Base-by-base conservation (phyloP, 2,797 vertebrate species). In the Gymnodraco acuticeps region DNA sequence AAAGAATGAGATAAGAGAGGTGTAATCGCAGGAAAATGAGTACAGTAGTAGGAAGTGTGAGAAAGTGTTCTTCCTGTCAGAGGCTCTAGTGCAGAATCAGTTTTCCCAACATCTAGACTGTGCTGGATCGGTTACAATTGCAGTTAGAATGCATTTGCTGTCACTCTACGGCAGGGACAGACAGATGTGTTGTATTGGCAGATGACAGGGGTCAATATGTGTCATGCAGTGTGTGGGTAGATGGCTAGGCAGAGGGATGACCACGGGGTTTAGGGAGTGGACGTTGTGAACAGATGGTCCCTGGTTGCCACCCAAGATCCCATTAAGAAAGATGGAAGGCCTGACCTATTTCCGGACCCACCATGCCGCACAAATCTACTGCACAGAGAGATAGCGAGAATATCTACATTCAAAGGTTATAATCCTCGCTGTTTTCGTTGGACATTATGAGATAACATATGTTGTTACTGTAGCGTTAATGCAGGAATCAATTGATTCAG, bases 241-340 rank as follows among this genome's bases (percentile, higher is more conserved):
- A 86, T 71, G 76, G 79, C 55, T 33, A 74, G 86, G 84, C 86
- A 88, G 87, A 88, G 90, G 85, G 91, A 92, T 88, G 89, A 90
- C 91, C 88, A 83, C 73, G 81, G 88, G 89, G 83, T 90, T 94
- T 88, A 90, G 82, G 71, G 81, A 86, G 73, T 42, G 14, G 77
- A 70, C 87, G 82, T 59, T 81, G 81, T 66, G 88, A 92, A 90
- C 93, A 94, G 92, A 92, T 94, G 92, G 92, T 91, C 91, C 78
- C 77, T 78, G 85, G 92, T 92, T 89, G 84, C 88, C 89, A 88
- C 84, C 92, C 83, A 92, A 92, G 92, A 92, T 92, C 89, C 89
- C 92, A 93, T 93, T 93, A 94, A 93, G 90, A 92, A 93, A 90
- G 87, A 93, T 91, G 88, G 89, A 89, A 89, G 91, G 85, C 67